A percentile compares a stretch with the other conserved stretches of the same genome.
Conservation (phyloP, 2,113 vertebrate genomes). For the Psilopsiagon aurifrons region DNA sequence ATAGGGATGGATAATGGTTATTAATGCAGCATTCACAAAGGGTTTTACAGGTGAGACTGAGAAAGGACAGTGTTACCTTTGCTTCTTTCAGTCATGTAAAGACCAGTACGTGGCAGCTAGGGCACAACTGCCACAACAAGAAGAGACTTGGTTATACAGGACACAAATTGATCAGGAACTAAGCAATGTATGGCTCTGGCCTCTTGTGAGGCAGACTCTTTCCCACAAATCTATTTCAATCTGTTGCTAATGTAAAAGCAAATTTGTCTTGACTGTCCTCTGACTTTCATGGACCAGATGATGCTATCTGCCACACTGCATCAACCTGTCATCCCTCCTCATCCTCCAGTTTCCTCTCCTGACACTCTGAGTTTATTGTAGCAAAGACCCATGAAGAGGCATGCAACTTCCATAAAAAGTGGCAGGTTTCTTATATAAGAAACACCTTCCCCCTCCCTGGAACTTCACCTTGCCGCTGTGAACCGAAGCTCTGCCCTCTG, state of each 20-base stretch:
- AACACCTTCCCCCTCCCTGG: background rate
- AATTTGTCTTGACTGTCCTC: background rate
- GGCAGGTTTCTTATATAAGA: background rate
- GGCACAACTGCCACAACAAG: background rate
- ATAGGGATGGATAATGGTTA: background rate
- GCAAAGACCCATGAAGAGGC: background rate
- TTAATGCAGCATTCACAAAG: background rate
- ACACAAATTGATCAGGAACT: background rate
- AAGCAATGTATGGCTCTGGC: background rate
- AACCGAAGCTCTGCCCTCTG: conserved; percentile 15
- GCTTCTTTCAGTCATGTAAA: background rate
- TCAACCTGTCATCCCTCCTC: background rate
- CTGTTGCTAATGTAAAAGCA: background rate
- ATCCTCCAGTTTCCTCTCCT: background rate
- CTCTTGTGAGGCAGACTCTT: background rate
- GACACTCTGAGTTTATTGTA: background rate
- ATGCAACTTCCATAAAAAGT: background rate
- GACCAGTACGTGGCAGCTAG: background rate
- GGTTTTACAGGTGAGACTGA: background rate
- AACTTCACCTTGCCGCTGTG: background rate
- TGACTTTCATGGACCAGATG: background rate
- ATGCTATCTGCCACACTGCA: background rate
- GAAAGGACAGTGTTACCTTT: background rate
- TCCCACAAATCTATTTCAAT: background rate
- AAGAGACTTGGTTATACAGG: background rate